A percentile compares a stretch with the other conserved stretches of the same genome.
These are phyloP conservation scores for Eretmocerus hayati DNA, from an alignment of 2,888 invertebrate genomes.

Conservation along the genomic window DNA sequence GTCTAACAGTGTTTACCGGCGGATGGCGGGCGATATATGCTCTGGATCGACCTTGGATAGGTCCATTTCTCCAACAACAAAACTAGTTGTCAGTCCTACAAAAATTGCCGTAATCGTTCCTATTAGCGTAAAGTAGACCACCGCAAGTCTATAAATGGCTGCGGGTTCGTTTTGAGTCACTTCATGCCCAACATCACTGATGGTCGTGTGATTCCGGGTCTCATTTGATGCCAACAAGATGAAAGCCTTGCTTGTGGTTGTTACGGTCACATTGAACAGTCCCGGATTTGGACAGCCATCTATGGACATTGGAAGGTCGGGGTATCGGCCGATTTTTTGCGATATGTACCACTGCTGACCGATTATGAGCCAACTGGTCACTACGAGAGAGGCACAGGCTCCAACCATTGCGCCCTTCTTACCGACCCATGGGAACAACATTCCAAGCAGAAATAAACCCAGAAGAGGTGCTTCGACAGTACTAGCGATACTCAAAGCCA, in stretches of 20 bases:
- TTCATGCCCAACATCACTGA: background rate
- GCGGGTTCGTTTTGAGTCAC: constrained; percentile 28
- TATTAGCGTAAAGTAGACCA: constrained; percentile 62
- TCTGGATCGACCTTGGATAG: constrained; percentile 52
- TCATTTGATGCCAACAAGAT: background rate
- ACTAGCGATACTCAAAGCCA: constrained; percentile 57
- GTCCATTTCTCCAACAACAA: constrained; percentile 51
- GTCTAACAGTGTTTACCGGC: constrained; percentile 35
- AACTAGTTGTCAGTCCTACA: constrained; percentile 57
- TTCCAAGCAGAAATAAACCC: constrained; percentile 62
- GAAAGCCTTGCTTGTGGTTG: background rate
- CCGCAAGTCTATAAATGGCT: constrained; percentile 58
- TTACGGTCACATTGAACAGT: constrained; percentile 28
- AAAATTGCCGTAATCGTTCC: constrained; percentile 54
- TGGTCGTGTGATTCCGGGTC: background rate
- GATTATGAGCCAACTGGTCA: constrained; percentile 34
- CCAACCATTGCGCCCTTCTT: constrained; percentile 56
- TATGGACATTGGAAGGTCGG: constrained; percentile 27
- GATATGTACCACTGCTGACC: constrained; percentile 34
- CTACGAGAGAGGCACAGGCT: constrained; percentile 32
- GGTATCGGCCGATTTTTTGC: constrained; percentile 25
- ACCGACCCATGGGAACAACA: constrained; percentile 56
- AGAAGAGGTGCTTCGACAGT: constrained; percentile 62
- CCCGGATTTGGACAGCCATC: constrained; percentile 25
- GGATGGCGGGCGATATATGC: constrained; percentile 54